These are phyloP conservation scores for Corythucha ciliata DNA, from an alignment of 2,888 invertebrate species.

Conservation along the genomic window DNA sequence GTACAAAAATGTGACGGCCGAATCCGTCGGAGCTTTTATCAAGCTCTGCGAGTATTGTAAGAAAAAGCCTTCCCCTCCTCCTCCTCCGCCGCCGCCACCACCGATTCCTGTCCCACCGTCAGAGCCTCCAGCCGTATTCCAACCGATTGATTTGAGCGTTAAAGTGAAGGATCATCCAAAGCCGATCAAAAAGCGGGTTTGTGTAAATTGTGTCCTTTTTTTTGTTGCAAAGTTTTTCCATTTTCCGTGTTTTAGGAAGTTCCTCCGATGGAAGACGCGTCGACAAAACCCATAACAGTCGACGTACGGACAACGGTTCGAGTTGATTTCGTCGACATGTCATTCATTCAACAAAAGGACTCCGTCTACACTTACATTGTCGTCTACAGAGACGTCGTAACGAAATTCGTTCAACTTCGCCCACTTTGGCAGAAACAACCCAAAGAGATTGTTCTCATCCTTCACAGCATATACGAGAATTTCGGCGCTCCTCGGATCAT, in stretches of 20 bases:
- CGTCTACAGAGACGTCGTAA: slow-evolving; percentile 14
- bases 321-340: slow-evolving; percentile 21
- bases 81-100: too few species aligned
- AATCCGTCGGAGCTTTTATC: slow-evolving; percentile 11
- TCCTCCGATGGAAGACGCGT: not conserved
- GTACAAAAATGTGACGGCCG: slow-evolving; percentile 20
- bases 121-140: too few species aligned
- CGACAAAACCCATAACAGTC: slow-evolving; percentile 12
- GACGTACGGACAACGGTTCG: slow-evolving; percentile 10
- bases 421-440: slow-evolving; percentile 3
- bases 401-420: slow-evolving; percentile 19
- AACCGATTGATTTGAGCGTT: too few species aligned
- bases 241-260: too few species aligned
- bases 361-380: slow-evolving; percentile 16
- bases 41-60: slow-evolving; percentile 13
- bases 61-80: too few species aligned
- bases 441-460: slow-evolving; percentile 7
- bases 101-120: too few species aligned
- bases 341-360: not conserved
- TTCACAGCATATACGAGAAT: slow-evolving; percentile 9
- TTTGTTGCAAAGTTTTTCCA: too few species aligned
- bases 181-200: too few species aligned
- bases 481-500: slow-evolving; percentile 18
- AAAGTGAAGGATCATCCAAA: too few species aligned
- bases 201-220: too few species aligned